A percentile compares a stretch with the other conserved stretches of the same genome.
phyloP scores from a whole-genome alignment of 1,140 invertebrate genomes.

The Drosophila trapezifrons region DNA sequence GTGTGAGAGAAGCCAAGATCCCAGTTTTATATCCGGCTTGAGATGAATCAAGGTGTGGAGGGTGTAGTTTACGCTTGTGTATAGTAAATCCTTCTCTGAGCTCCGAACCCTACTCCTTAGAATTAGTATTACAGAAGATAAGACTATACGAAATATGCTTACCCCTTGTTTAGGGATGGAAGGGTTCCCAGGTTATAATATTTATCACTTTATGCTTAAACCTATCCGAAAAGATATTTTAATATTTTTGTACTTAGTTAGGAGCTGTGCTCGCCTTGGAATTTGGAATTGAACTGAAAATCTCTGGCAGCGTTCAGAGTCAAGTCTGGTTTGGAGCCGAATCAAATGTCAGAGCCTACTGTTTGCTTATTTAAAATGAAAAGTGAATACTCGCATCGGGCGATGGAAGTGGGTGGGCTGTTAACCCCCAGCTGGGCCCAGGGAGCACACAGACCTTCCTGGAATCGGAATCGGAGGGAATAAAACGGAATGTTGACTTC shows the following conservation, averaged over 20 bases:
- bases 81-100: too few species aligned
- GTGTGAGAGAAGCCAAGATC: too few species aligned
- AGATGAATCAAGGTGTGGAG: too few species aligned
- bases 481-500: constrained; percentile 35
- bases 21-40: too few species aligned
- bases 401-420: neutral
- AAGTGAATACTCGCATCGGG: neutral
- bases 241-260: neutral
- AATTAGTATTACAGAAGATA: too few species aligned
- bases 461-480: constrained; percentile 14
- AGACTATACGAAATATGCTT: too few species aligned
- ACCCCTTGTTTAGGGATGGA: too few species aligned
- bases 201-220: constrained; percentile 3
- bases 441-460: constrained; percentile 12
- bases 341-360: neutral
- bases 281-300: neutral
- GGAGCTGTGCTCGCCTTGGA: neutral
- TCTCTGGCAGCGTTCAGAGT: neutral
- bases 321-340: neutral
- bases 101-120: too few species aligned
- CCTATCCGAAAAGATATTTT: neutral
- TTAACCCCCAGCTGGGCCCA: constrained; percentile 3
- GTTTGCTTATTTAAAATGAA: constrained; percentile 9
- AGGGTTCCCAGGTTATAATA: too few species aligned
- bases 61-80: too few species aligned